Evolutionary conservation across 53 echinoderm and acorn worm species (phyloP), one percentile per base, ranked within the genome.

Genomic region (Echinarachnius parma): DNA sequence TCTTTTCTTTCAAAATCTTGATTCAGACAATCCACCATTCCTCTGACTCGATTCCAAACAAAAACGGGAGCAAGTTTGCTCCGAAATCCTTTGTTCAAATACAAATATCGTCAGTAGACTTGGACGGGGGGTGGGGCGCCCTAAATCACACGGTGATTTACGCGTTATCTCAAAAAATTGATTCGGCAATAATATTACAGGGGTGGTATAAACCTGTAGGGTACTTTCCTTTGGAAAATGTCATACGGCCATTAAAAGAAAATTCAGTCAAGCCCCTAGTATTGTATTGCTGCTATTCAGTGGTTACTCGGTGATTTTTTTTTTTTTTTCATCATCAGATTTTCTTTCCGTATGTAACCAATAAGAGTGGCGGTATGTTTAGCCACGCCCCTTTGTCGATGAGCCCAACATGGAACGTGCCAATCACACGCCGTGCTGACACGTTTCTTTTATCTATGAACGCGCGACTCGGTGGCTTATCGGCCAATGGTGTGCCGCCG

Each of bases 401-500:
- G 42, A 25, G 74, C 23, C 29, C 74, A 55, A 72, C 74, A 57
- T 56, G 74, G 34, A 72, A 72, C 74, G 35, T 72, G 57, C 74
- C 74, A 72, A 72, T 72, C 74, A 72, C 74, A 72, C 74, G 42
- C 57, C 57, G 56, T 16, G 74, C 44, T 19, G 58, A 27, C 45
- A 44, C 46, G 26, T 46, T 72, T 72, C 74, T 72, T 72, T 72
- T 72, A 34, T 72, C 56, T 42, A 27, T 57, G 21, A 54, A 72
- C 74, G 55, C 57, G 56, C 42, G 56, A 56, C 55, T 19, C 3
- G 32, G 42, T 35, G 53, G 57, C 57, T 72, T 39, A 72, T 29
- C 74, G 28, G 37, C 74, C 74, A 72, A 72, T 72, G 56, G 58
- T 42, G 37, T 56, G 74, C 56, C 74, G 74, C 28, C 37, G 74